Conservation (phyloP, 2,113 vertebrate species). For the Odocoileus hemionus region DNA sequence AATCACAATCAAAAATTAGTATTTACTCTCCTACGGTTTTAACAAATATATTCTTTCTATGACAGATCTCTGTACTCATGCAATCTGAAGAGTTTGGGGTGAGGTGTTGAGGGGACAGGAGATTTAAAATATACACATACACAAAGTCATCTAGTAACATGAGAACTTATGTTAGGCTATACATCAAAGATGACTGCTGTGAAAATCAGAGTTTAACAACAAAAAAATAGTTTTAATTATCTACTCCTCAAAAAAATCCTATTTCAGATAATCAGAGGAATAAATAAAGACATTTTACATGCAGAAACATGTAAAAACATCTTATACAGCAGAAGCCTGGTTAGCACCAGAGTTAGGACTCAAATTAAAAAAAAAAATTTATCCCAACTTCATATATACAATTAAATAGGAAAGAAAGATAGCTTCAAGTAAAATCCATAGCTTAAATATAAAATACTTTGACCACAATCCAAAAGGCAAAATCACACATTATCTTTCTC, state of each 20-base stretch:
- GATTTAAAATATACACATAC: neutral
- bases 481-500: neutral
- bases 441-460: constrained; percentile 19
- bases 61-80: neutral
- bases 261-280: neutral
- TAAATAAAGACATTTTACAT: neutral
- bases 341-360: neutral
- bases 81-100: neutral
- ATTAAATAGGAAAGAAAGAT: neutral
- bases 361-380: neutral
- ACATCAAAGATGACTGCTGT: neutral
- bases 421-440: constrained; percentile 1
- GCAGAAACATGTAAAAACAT: neutral
- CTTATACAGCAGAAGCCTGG: neutral
- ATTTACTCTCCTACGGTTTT: neutral
- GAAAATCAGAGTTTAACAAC: neutral
- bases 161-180: neutral
- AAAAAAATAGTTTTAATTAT: neutral
- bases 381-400: neutral
- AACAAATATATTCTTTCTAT: neutral
- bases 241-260: neutral
- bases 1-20: neutral
- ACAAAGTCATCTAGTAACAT: neutral
- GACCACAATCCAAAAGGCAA: neutral
- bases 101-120: neutral